Conservation (phyloP, 2,888 invertebrate genomes). For the Fissipunctia ypsillon region DNA sequence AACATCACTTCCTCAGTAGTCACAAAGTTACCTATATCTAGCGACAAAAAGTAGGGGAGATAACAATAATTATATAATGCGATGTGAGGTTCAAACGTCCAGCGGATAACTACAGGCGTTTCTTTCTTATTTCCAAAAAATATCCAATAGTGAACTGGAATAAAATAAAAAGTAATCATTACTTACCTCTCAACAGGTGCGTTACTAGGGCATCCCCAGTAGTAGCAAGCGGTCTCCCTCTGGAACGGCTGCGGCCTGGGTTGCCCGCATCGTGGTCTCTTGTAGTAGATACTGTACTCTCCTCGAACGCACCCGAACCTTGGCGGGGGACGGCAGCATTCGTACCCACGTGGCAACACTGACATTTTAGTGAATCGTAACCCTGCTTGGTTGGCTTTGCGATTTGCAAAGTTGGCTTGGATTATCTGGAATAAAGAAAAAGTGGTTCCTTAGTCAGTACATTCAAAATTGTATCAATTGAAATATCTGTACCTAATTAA, state of each 20-base stretch:
- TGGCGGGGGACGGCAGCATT: constrained; percentile 75
- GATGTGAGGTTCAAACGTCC: background rate
- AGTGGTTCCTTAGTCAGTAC: background rate
- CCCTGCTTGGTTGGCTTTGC: constrained; percentile 31
- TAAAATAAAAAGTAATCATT: background rate
- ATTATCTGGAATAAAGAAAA: constrained; percentile 40
- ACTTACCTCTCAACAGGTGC: constrained; percentile 79
- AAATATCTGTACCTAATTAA: background rate
- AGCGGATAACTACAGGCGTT: background rate
- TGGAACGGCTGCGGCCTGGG: constrained; percentile 85
- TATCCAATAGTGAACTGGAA: background rate
- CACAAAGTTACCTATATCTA: background rate
- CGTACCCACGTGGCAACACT: constrained; percentile 82
- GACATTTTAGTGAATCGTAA: constrained; percentile 79
- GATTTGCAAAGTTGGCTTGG: constrained; percentile 25
- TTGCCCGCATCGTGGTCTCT: constrained; percentile 84
- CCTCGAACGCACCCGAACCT: constrained; percentile 82
- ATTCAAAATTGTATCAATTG: background rate
- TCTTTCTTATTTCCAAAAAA: background rate
- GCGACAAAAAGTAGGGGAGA: background rate
- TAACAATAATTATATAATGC: too few relatives aligned
- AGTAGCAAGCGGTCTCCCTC: constrained; percentile 76
- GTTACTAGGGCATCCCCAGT: constrained; percentile 79
- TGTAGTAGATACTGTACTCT: constrained; percentile 84
- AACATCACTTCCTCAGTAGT: background rate